phyloP scores from a whole-genome alignment of 92 coral and sea anemone genomes.

The Zoanthus solanderi region DNA sequence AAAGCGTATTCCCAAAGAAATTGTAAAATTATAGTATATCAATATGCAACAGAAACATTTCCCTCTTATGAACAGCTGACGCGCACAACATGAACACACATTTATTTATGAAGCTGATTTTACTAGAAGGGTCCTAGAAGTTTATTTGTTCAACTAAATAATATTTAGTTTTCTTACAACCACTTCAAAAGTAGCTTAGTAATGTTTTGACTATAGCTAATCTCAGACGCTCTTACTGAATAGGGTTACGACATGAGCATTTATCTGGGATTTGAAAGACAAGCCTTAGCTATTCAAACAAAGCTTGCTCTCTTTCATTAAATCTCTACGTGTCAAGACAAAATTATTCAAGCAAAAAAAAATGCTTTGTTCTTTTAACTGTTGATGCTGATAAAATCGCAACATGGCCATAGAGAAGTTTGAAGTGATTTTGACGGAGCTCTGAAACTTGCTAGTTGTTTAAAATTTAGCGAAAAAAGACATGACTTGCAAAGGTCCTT shows the following conservation, averaged over 20 bases:
- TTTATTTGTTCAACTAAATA: neutral
- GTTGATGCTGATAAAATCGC: neutral
- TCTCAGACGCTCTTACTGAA: neutral
- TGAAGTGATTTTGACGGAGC: too few relatives aligned
- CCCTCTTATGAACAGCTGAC: neutral
- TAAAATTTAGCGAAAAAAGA: too few relatives aligned
- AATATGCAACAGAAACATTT: neutral
- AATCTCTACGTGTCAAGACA: slow-evolving; percentile 9
- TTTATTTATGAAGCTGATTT: neutral
- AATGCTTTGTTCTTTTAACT: neutral
- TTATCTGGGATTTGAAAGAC: neutral
- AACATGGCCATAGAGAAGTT: too few relatives aligned
- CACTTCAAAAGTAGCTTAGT: neutral
- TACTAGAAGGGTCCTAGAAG: neutral
- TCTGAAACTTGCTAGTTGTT: too few relatives aligned
- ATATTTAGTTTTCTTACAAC: neutral
- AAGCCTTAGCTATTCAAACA: neutral
- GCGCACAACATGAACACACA: neutral
- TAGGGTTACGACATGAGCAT: neutral
- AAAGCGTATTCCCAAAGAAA: neutral
- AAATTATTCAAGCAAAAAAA: slow-evolving; percentile 22
- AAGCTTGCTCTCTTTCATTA: neutral
- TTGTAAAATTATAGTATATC: neutral
- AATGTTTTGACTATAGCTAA: neutral
- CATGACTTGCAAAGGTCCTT: neutral